These are phyloP conservation scores for Anoncus sp. DNA, from an alignment of 2,888 invertebrate species.

Conservation along the genomic window DNA sequence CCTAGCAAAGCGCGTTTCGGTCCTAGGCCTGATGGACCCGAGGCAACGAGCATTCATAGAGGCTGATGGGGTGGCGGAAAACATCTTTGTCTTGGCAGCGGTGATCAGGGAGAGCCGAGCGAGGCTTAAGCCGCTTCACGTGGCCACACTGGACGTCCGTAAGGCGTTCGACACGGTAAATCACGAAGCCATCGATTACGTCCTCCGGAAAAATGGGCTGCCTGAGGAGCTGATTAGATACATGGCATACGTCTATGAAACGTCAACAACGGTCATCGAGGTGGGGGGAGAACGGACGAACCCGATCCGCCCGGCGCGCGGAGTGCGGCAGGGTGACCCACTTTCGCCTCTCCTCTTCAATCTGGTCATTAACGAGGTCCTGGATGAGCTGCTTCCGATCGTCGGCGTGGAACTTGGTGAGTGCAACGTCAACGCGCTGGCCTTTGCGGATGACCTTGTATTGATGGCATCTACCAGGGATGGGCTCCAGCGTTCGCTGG, in stretches of 20 bases:
- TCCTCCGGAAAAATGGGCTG: neutral
- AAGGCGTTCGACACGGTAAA: constrained; percentile 56
- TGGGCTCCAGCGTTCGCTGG: constrained; percentile 52
- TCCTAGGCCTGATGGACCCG: neutral
- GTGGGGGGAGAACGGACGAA: neutral
- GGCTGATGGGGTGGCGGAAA: constrained; percentile 75
- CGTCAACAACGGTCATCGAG: constrained; percentile 8
- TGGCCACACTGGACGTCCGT: constrained; percentile 50
- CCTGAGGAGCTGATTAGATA: neutral
- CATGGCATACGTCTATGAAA: neutral
- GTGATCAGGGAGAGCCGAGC: constrained; percentile 55
- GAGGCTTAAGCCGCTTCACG: constrained; percentile 23
- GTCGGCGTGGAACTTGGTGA: constrained; percentile 40
- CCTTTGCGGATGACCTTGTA: constrained; percentile 67
- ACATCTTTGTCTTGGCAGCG: constrained; percentile 71
- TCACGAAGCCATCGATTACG: constrained; percentile 10
- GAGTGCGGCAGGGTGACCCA: constrained; percentile 64
- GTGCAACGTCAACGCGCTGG: constrained; percentile 39
- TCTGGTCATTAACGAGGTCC: constrained; percentile 55
- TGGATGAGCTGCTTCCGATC: neutral
- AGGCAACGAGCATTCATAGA: constrained; percentile 62
- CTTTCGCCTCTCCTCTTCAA: constrained; percentile 63
- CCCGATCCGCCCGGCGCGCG: constrained; percentile 27
- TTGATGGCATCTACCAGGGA: constrained; percentile 33
- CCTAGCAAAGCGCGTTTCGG: constrained; percentile 29